These are phyloP conservation scores for Momotus momota DNA, from an alignment of 2,797 vertebrate genomes.

Conservation along the genomic window DNA sequence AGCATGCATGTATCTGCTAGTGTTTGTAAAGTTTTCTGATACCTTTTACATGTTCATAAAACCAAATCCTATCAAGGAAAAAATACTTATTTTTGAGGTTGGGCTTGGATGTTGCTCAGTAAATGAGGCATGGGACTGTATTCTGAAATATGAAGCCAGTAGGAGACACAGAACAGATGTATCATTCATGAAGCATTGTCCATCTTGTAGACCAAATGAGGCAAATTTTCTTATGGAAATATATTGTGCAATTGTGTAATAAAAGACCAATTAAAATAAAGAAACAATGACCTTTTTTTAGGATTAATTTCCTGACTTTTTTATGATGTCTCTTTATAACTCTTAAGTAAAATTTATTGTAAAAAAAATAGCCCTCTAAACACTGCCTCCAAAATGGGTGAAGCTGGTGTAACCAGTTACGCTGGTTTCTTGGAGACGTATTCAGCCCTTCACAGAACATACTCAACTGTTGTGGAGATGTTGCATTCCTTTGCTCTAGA, in stretches of 20 bases:
- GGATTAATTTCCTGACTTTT: neutral
- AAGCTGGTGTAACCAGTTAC: neutral
- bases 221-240: neutral
- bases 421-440: neutral
- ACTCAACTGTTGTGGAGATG: slow-evolving; percentile 8
- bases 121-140: neutral
- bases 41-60: neutral
- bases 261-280: neutral
- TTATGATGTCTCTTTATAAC: neutral
- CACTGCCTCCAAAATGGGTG: neutral
- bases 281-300: neutral
- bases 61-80: neutral
- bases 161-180: neutral
- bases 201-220: neutral
- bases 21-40: neutral
- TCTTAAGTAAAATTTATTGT: neutral
- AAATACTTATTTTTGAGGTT: neutral
- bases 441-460: neutral
- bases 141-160: neutral
- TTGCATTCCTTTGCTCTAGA: slow-evolving; percentile 36
- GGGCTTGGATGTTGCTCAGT: neutral
- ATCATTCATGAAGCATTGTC: neutral
- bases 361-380: neutral
- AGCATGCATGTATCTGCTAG: neutral
- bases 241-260: neutral